A percentile compares a stretch with the other conserved stretches of the same genome.
phyloP scores from a whole-genome alignment of 2,797 vertebrate species.

The Phataginus tricuspis region DNA sequence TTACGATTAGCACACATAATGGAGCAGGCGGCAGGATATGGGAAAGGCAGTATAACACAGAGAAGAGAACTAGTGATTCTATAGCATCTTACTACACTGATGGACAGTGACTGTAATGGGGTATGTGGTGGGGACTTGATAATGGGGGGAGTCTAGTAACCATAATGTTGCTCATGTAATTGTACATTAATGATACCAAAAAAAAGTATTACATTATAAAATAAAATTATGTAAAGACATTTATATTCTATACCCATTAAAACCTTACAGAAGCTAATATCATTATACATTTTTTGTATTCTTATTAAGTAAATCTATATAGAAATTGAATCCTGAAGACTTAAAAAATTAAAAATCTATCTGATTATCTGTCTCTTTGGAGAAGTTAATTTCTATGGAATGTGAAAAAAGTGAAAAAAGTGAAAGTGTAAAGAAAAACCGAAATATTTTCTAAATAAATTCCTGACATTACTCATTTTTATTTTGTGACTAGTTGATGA shows the following conservation, averaged over 20 bases:
- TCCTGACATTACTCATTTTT: neutral
- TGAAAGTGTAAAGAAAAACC: neutral
- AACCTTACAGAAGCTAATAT: neutral
- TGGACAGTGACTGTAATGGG: too few species aligned
- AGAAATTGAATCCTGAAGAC: neutral
- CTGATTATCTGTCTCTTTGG: neutral
- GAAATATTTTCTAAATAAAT: slow-evolving; percentile 38
- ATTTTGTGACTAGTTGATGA: neutral
- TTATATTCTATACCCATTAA: neutral
- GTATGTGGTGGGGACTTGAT: too few species aligned
- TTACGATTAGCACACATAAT: too few species aligned
- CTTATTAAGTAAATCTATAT: neutral
- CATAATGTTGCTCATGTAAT: too few species aligned
- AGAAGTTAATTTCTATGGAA: neutral
- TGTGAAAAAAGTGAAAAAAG: neutral
- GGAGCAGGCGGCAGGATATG: too few species aligned
- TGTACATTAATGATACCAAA: too few species aligned
- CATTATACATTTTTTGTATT: neutral
- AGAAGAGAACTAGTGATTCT: too few species aligned
- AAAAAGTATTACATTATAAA: too few species aligned
- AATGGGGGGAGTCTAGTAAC: too few species aligned
- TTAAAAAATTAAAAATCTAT: neutral
- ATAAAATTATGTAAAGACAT: neutral
- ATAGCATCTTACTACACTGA: too few species aligned
- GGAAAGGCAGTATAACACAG: too few species aligned